A percentile compares a stretch with the other conserved stretches of the same genome.
These are phyloP conservation scores for Polypterus senegalus DNA, from an alignment of 2,113 vertebrate species.

Conservation along the genomic window DNA sequence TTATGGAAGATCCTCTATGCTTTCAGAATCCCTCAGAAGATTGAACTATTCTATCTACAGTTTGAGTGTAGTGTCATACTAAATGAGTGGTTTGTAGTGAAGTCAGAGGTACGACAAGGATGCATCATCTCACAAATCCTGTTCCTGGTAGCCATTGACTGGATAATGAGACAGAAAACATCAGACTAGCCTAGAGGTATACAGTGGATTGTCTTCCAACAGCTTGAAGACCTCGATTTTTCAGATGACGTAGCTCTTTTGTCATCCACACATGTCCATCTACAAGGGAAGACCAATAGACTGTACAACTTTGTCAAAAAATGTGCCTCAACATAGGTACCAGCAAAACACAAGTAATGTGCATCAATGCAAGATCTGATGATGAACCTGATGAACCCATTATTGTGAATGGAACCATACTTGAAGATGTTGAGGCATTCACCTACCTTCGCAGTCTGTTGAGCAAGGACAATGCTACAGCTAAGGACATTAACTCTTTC, in stretches of 20 bases:
- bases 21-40: not conserved
- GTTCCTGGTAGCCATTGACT: not conserved
- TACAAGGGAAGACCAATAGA: too few species aligned
- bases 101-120: not conserved
- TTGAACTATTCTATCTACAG: not conserved
- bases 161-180: not conserved
- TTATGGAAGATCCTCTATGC: not conserved
- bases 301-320: too few species aligned
- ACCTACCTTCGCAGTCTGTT: too few species aligned
- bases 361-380: too few species aligned
- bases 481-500: too few species aligned
- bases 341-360: too few species aligned
- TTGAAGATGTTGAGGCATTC: too few species aligned
- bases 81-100: not conserved
- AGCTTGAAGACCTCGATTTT: not conserved
- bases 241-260: not conserved
- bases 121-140: not conserved
- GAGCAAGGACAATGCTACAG: too few species aligned
- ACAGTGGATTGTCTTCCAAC: not conserved
- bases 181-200: not conserved
- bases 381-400: too few species aligned
- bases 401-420: too few species aligned
- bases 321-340: too few species aligned
- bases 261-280: not conserved
- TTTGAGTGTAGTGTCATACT: constrained; percentile 1